Conservation (phyloP, 2,113 vertebrate species). For the Melanerpes formicivorus region DNA sequence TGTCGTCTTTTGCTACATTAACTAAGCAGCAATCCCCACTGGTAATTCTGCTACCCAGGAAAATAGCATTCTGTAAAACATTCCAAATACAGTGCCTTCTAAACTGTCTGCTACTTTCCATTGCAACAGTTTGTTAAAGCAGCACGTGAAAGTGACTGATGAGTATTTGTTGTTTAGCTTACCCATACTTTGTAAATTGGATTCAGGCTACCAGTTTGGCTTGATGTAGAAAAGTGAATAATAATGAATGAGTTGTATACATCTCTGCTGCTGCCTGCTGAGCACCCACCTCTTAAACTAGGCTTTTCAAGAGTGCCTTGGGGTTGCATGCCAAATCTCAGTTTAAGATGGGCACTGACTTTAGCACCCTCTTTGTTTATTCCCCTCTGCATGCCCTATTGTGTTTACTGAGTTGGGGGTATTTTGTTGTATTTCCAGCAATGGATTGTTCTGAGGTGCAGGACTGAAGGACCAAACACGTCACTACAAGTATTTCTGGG, state of each 20-base stretch:
- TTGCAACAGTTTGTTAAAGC: neutral
- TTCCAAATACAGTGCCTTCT: neutral
- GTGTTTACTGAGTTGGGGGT: neutral
- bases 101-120: neutral
- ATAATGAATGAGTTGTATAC: neutral
- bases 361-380: neutral
- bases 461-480: neutral
- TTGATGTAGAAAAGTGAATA: neutral
- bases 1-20: neutral
- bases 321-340: neutral
- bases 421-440: neutral
- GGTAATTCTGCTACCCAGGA: neutral
- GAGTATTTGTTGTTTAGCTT: neutral
- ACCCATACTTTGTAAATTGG: neutral
- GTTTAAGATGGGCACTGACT: neutral
- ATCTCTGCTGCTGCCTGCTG: neutral
- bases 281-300: neutral
- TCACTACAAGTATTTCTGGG: fast-evolving
- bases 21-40: neutral
- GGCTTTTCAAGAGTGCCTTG: neutral
- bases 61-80: neutral
- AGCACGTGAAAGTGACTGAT: neutral
- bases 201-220: neutral
- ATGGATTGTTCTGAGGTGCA: neutral
- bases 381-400: neutral